A percentile compares a stretch with the other conserved stretches of the same genome.
Evolutionary conservation across 2,888 invertebrate species (phyloP).

Genomic region (Drosophila austrosaltans): DNA sequence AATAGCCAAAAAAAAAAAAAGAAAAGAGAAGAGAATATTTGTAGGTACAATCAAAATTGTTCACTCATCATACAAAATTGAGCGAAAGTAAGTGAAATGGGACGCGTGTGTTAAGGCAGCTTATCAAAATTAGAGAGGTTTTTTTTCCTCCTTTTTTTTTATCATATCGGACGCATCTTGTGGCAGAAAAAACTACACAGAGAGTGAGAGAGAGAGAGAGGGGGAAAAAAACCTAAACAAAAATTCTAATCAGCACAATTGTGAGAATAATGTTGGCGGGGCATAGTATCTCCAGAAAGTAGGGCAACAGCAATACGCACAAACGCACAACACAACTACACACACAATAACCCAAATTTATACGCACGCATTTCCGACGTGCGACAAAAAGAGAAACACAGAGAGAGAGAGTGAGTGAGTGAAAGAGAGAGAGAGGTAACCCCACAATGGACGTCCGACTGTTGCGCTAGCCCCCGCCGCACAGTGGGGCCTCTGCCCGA

Average conservation of each 20-base stretch:
- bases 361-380: slow-evolving; percentile 69
- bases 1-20: slow-evolving; percentile 20
- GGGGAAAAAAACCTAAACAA: slow-evolving; percentile 27
- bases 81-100: slow-evolving; percentile 38
- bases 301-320: slow-evolving; percentile 56
- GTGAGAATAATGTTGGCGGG: slow-evolving; percentile 31
- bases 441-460: slow-evolving; percentile 26
- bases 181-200: slow-evolving; percentile 25
- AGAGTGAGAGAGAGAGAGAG: slow-evolving; percentile 2
- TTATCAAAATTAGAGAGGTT: slow-evolving; percentile 5
- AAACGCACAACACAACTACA: slow-evolving; percentile 27
- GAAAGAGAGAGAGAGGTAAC: slow-evolving; percentile 14
- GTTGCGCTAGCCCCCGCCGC: slow-evolving; percentile 27
- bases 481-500: too few relatives aligned
- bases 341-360: slow-evolving; percentile 73
- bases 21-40: slow-evolving; percentile 12
- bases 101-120: slow-evolving; percentile 12
- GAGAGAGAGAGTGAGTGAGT: neutral
- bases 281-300: slow-evolving; percentile 60
- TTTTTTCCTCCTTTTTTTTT: slow-evolving; percentile 1
- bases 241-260: slow-evolving; percentile 57
- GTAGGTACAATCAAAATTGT: slow-evolving; percentile 55
- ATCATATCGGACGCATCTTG: slow-evolving; percentile 58
- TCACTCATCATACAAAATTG: slow-evolving; percentile 56
- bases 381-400: slow-evolving; percentile 25